Conservation (phyloP, 2,797 vertebrate species). For the Neomorphus geoffroyi region DNA sequence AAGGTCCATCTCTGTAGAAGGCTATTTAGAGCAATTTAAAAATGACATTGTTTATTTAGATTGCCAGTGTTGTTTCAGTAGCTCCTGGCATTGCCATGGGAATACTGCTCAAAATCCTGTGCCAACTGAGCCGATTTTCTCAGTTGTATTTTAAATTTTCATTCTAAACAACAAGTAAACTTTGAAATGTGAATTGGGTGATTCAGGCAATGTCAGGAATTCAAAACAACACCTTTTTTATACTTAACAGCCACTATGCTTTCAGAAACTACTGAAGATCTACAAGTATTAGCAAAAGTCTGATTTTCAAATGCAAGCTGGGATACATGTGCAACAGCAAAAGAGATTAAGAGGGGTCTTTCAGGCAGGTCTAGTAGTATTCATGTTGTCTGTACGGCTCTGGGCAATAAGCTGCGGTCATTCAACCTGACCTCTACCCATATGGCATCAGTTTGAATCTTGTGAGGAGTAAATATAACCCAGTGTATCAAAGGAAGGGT, state of each 20-base stretch:
- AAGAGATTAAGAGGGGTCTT: not conserved
- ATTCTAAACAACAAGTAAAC: not conserved
- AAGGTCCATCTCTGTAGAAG: not conserved
- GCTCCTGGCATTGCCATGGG: not conserved
- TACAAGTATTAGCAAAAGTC: not conserved
- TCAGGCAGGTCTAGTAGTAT: not conserved
- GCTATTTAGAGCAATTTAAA: not conserved
- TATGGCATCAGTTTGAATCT: slow-evolving; percentile 49
- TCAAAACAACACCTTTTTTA: not conserved
- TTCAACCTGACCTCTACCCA: slow-evolving; percentile 15
- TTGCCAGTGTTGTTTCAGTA: not conserved
- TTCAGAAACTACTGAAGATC: not conserved
- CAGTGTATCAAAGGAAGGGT: not conserved
- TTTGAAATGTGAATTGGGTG: not conserved
- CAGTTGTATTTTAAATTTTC: not conserved
- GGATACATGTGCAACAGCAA: not conserved
- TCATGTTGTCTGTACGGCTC: slow-evolving; percentile 31
- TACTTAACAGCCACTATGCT: not conserved
- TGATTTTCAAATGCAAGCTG: not conserved
- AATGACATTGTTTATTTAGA: not conserved
- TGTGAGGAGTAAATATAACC: not conserved
- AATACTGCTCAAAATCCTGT: not conserved
- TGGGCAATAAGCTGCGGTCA: slow-evolving; percentile 7
- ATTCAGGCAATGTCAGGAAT: not conserved
- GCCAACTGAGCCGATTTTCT: not conserved